Evolutionary conservation across 1,140 invertebrate species (phyloP), one percentile per base, ranked within the genome.

Genomic region (Protaetia brevitarsis): DNA sequence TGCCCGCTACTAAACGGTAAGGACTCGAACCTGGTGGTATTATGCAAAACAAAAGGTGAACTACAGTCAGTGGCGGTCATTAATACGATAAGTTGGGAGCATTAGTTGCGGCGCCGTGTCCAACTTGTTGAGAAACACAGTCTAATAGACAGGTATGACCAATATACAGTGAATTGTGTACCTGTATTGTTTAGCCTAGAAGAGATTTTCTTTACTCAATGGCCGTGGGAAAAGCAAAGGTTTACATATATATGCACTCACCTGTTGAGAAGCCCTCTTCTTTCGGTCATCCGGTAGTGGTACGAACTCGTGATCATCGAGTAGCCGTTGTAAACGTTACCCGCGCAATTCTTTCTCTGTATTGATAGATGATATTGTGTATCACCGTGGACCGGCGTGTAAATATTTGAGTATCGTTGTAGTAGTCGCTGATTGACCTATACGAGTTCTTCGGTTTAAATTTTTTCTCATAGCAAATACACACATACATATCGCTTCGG

Each of bases 201-300:
- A 61, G 60, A 57, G 31, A 16, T 45, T 45, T 23, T 45, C 41
- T 45, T 45, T 45, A 45, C 62, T 65, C 51, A 59, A 69, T 67
- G 68, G 65, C 65, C 68, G 68, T 69, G 68, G 68, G 68, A 69
- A 69, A 69, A 67, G 68, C 37, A 69, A 69, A 69, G 68, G 64
- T 66, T 69, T 69, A 66, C 61, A 64, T 69, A 69, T 60, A 64
- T 16, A 58, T n/a, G n/a, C 23, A 28, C 8, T 58, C 11, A 27
- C 6, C 11, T 13, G 56, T 28, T 58, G 56, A 58, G 16, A 27
- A 28, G 56, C 26, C 29, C 56, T 21, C 6, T 45, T 45, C 41
- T 45, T 45, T 13, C 13, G 13, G n/a, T 21, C n/a, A n/a, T n/a
- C n/a, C n/a, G n/a, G 16, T 45, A 37, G 34, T 37, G 16, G 34